phyloP scores from a whole-genome alignment of 2,113 vertebrate species.

The Oryctolagus cuniculus region mOryCun1.1 NC_091434.1:16425501-16426000 shows the following conservation, averaged over 20 bases:
- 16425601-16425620: neutral
- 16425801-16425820: neutral
- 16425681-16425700: neutral
- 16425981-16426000: neutral
- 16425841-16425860: neutral
- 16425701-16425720: neutral
- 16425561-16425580: neutral
- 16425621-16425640: neutral
- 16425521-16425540: neutral
- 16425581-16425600: neutral
- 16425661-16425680: neutral
- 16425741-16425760: rapidly evolving
- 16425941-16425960: neutral
- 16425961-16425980: neutral
- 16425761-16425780: neutral
- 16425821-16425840: neutral
- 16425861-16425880: neutral
- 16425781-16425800: neutral
- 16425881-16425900: neutral
- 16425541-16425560: rapidly evolving
- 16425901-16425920: conserved; percentile 13
- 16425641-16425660: neutral
- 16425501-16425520: neutral
- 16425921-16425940: neutral
- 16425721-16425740: neutral